These are phyloP conservation scores for Psophia crepitans DNA, from an alignment of 2,113 vertebrate genomes.

Conservation along the genomic window DNA sequence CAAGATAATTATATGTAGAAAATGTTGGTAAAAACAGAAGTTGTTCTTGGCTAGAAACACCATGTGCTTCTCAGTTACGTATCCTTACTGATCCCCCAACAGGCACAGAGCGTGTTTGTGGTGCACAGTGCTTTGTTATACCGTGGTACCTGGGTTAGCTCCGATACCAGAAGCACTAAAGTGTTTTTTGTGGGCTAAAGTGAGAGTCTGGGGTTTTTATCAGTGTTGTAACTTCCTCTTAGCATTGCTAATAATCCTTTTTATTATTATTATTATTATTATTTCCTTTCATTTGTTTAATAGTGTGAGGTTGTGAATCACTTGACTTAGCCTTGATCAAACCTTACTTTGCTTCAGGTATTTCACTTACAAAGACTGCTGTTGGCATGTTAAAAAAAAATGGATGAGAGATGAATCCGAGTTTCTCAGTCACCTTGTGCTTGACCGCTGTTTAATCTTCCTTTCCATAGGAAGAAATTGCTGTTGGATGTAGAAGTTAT, in stretches of 20 bases:
- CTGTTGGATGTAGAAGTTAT: background rate
- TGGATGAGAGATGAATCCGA: background rate
- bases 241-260: accelerated
- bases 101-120: background rate
- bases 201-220: background rate
- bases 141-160: background rate
- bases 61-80: accelerated
- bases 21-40: background rate
- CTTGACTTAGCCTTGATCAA: background rate
- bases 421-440: background rate
- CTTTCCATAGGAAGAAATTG: background rate
- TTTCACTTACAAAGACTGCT: background rate
- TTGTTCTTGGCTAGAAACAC: background rate
- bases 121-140: background rate
- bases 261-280: background rate
- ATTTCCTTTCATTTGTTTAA: too few relatives aligned
- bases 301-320: background rate
- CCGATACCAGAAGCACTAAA: accelerated
- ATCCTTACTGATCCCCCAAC: accelerated
- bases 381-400: background rate
- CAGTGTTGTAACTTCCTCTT: background rate
- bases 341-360: background rate
- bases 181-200: background rate
- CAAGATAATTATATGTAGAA: background rate
- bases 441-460: background rate